A percentile compares a stretch with the other conserved stretches of the same genome.
These are phyloP conservation scores for Cettia cetti DNA, from an alignment of 2,113 vertebrate genomes.

Conservation along the genomic window DNA sequence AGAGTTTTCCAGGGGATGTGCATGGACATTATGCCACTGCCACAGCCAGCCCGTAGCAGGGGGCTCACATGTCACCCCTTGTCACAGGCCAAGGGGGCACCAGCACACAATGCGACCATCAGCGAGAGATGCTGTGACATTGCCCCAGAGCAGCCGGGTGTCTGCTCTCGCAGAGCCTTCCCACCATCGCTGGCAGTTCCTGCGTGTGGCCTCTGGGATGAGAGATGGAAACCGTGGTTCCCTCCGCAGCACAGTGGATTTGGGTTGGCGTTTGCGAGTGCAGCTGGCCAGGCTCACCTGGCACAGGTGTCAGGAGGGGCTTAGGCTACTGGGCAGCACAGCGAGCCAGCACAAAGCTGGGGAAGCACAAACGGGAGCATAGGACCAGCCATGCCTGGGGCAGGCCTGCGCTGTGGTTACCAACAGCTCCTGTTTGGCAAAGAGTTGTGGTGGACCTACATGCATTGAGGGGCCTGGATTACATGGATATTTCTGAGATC, in stretches of 20 bases:
- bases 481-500: background rate
- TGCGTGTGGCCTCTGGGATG: background rate
- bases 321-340: background rate
- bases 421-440: background rate
- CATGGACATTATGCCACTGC: fast-evolving
- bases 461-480: fast-evolving
- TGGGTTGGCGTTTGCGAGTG: background rate
- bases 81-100: fast-evolving
- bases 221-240: background rate
- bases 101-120: background rate
- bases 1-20: background rate
- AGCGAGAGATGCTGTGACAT: fast-evolving
- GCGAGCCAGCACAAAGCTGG: background rate
- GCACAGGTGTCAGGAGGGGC: background rate
- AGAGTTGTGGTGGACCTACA: background rate
- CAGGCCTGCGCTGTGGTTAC: background rate
- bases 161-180: background rate
- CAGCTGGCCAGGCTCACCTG: background rate
- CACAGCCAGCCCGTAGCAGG: background rate
- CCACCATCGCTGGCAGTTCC: fast-evolving
- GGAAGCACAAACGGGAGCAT: background rate
- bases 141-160: fast-evolving
- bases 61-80: fast-evolving
- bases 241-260: fast-evolving
- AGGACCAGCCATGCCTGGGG: background rate